phyloP scores from a whole-genome alignment of 2,113 vertebrate genomes.

The Uropsilus gracilis region DNA sequence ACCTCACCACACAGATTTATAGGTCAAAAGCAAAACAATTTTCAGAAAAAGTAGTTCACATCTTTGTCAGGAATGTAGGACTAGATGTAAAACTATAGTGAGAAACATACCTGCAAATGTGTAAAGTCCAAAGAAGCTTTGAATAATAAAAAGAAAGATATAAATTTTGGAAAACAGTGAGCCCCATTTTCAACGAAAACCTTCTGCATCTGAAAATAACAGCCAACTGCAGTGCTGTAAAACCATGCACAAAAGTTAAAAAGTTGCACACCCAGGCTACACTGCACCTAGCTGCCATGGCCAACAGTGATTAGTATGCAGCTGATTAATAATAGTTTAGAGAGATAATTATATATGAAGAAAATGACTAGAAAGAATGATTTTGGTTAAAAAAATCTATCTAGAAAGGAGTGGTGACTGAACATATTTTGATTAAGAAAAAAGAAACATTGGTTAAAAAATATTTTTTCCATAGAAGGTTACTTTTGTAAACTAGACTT shows the following conservation, averaged over 20 bases:
- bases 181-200: background rate
- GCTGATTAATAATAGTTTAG: background rate
- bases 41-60: conserved; percentile 44
- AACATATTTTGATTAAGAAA: background rate
- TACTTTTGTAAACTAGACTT: conserved; percentile 22
- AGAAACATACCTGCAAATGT: conserved; percentile 25
- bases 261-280: background rate
- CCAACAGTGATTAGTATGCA: background rate
- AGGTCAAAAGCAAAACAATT: background rate
- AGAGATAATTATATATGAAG: background rate
- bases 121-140: conserved; percentile 49
- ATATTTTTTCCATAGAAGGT: background rate
- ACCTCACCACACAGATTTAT: conserved; percentile 38
- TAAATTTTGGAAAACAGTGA: background rate
- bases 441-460: background rate
- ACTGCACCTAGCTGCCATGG: background rate
- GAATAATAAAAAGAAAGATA: conserved; percentile 57
- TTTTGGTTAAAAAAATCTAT: background rate
- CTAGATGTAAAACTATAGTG: conserved; percentile 39
- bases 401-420: background rate
- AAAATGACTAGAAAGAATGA: background rate
- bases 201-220: conserved; percentile 17
- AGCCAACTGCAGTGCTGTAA: background rate
- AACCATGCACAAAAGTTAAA: background rate
- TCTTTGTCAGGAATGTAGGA: conserved; percentile 52